Base-by-base conservation (phyloP, 1,140 invertebrate genomes). In the Aphidius ervi region DNA sequence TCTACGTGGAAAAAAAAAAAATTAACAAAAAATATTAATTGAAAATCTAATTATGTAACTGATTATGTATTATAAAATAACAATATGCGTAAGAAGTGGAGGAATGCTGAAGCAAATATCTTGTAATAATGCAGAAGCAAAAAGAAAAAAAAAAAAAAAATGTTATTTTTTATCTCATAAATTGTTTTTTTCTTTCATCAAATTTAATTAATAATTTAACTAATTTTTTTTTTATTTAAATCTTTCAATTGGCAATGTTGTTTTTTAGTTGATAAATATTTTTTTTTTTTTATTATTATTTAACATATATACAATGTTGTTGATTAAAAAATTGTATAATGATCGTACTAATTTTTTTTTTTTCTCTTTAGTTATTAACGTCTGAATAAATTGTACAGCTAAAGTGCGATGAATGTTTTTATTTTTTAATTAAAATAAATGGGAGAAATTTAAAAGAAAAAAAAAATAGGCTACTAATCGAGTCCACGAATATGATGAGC, bases 1-100 rank as follows among this genome's bases (percentile, higher is more conserved):
- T 69, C 65, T 71, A 68, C 62, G 60, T 16, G 16, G 16, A 16
- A 16, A 16, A 16, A 16, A 16, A 16, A 16, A 46, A 43, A 31
- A 31, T 31, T 8, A 50, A 40, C 5, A 46, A 46, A 59, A 59
- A 50, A 63, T 40, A 69, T 67, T 69, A 64, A 54, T 70, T 67
- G 69, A 31, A 53, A 64, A 72, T 68, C 67, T 70, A 67, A 70
- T 69, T 70, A 66, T 67, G 59, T 72, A 67, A 70, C 62, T 54
- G 63, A 66, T 64, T 70, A 70, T 70, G 67, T 70, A 71, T 69
- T 62, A 68, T 69, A 68, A 63, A 64, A 31, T 16, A 64, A 65
- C 62, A 66, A 63, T 68, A 66, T 64, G 59, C 66, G 46, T 67
- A 65, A 65, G 61, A 55, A 56, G 48, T 52, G 46, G 49, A 63